Evolutionary conservation across 1,140 invertebrate genomes (phyloP).

Genomic region (Tetragnatha versicolor): DNA sequence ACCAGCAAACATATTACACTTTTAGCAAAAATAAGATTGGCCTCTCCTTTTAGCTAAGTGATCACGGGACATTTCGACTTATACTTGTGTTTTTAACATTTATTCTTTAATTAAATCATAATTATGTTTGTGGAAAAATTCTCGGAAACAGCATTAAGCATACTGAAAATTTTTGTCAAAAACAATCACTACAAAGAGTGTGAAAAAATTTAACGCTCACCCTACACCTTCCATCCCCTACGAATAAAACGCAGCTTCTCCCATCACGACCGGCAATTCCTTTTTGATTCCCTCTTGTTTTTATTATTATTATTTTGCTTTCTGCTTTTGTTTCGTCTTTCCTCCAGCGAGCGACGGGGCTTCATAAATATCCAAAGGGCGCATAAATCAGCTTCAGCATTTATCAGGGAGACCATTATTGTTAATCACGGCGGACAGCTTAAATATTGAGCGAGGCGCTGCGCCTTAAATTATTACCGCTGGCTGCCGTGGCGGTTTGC

Average conservation of each 20-base stretch:
- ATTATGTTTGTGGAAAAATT: too few relatives aligned
- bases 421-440: slow-evolving; percentile 48
- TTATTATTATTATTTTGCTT: neutral
- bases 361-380: slow-evolving; percentile 31
- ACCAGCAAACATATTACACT: too few relatives aligned
- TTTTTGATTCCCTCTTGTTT: neutral
- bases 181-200: too few relatives aligned
- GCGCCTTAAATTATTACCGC: slow-evolving; percentile 37
- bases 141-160: too few relatives aligned
- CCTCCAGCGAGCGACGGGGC: neutral
- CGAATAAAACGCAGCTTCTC: slow-evolving; percentile 6
- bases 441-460: slow-evolving; percentile 46
- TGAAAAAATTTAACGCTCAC: too few relatives aligned
- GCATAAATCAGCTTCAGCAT: slow-evolving; percentile 46
- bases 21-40: too few relatives aligned
- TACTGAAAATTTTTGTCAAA: too few relatives aligned
- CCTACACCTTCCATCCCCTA: neutral
- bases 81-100: too few relatives aligned
- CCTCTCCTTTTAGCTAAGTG: too few relatives aligned
- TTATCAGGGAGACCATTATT: slow-evolving; percentile 42
- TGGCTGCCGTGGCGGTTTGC: neutral
- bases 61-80: too few relatives aligned
- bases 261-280: slow-evolving; percentile 2
- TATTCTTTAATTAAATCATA: too few relatives aligned
- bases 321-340: neutral